Evolutionary conservation across 1,140 invertebrate species (phyloP).

Genomic region (Sycophaga agraensis): DNA sequence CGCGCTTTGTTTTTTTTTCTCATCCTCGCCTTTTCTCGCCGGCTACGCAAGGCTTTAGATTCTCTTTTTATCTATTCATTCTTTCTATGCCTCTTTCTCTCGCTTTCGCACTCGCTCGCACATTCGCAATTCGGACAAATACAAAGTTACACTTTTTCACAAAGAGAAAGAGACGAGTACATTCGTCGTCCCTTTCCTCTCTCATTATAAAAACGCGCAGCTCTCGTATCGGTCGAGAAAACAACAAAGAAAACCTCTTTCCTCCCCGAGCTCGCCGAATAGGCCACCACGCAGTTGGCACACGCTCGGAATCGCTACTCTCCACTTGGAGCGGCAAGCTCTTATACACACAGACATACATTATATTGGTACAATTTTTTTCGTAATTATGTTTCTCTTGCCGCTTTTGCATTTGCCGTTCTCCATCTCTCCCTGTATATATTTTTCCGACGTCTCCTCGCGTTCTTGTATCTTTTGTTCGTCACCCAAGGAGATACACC

Average conservation of each 20-base stretch:
- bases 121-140: conserved; percentile 3
- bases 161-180: neutral
- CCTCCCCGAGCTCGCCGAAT: neutral
- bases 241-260: conserved; percentile 3
- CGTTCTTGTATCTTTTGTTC: neutral
- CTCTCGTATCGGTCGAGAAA: conserved; percentile 7
- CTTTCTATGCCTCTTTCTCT: conserved; percentile 8
- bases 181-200: neutral
- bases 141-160: neutral
- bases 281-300: conserved; percentile 17
- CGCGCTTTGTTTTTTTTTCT: conserved; percentile 25
- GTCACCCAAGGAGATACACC: conserved; percentile 12
- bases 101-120: neutral
- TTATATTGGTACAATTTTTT: conserved; percentile 20
- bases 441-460: neutral
- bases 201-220: conserved; percentile 14
- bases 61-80: conserved; percentile 29
- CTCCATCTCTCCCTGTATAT: neutral
- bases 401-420: neutral
- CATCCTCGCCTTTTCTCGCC: conserved; percentile 37
- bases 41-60: conserved; percentile 35
- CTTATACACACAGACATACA: conserved; percentile 15
- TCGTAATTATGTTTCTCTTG: conserved; percentile 9
- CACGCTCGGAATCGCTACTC: neutral
- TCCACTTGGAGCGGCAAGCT: neutral